Base-by-base conservation (phyloP, 2,113 vertebrate species). In the Ptychochromis oligacanthus region DNA sequence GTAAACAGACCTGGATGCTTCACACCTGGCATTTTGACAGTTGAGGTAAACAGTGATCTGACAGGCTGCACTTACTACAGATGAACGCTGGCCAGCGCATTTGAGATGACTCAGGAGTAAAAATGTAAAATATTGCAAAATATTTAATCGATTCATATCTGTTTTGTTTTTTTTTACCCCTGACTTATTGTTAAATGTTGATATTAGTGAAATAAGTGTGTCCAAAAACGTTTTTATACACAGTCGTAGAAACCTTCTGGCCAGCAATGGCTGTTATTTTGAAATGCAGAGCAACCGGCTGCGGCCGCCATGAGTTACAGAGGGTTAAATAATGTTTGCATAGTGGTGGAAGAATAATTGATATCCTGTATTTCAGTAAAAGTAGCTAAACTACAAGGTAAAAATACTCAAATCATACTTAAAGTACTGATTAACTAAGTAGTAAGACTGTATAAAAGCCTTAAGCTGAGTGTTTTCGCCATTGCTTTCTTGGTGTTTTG, bases 121-220 rank as follows among this genome's bases (percentile, higher is more conserved):
- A 43, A 43, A 13, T 13, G 40, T 10, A 38, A 67, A 67, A 46
- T 46, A 67, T 67, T 38, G 43, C 43, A 70, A 12, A 49, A 49
- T 5, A 70, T 70, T 18, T 18, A 46, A 46, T 46, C 26, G 64
- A 67, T 22, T 22, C 22, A 67, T 26, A 26, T 7, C 38, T 6
- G 5, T 26, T 13, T 36, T 36, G 6, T 36, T 36, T 38, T 38
- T 5, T 64, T 40, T 26, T 46, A 18, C 46, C 46, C 22, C 15
- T 2, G 38, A 40, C 12, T 12, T 43, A 13, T 26, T 22, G 6
- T 26, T 1, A 1, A 43, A 65, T 9, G 26, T 0, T 18, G 18
- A 67, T 11, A 67, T 40, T 40, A 12, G 6, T 38, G 8, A 38
- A 38, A 38, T 38, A 38, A 38, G 3, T 38, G 36, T 38, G 36